Evolutionary conservation across 2,113 vertebrate genomes (phyloP).

Genomic region (Numida meleagris): DNA sequence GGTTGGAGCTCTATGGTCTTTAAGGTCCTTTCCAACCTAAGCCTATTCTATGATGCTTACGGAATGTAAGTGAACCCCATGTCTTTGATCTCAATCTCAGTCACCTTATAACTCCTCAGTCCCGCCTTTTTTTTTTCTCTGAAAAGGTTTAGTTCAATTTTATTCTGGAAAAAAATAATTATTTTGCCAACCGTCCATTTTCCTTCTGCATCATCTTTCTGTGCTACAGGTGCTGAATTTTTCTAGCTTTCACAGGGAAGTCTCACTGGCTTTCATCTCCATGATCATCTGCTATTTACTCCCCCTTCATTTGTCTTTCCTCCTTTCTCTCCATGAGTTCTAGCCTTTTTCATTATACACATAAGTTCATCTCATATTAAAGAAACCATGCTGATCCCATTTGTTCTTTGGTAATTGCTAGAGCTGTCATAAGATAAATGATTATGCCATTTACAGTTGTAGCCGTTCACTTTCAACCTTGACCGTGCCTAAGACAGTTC

Average conservation of each 20-base stretch:
- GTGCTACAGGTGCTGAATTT: not conserved
- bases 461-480: not conserved
- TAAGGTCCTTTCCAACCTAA: no score
- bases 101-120: not conserved
- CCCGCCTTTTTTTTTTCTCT: not conserved
- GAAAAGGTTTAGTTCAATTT: no score
- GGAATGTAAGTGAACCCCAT: not conserved
- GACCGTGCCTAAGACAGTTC: not conserved
- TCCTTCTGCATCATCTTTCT: not conserved
- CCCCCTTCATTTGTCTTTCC: not conserved
- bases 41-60: not conserved
- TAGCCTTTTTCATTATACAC: not conserved
- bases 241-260: not conserved
- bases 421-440: not conserved
- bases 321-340: rapidly evolving
- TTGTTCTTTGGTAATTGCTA: not conserved
- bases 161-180: no score
- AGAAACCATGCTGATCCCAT: not conserved
- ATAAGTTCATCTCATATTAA: rapidly evolving
- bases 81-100: not conserved
- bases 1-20: no score
- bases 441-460: not conserved
- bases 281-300: not conserved
- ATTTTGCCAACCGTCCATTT: not conserved
- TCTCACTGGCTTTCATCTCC: not conserved